These are phyloP conservation scores for Himalopsyche anomala DNA, from an alignment of 2,888 invertebrate species.

Conservation along the genomic window DNA sequence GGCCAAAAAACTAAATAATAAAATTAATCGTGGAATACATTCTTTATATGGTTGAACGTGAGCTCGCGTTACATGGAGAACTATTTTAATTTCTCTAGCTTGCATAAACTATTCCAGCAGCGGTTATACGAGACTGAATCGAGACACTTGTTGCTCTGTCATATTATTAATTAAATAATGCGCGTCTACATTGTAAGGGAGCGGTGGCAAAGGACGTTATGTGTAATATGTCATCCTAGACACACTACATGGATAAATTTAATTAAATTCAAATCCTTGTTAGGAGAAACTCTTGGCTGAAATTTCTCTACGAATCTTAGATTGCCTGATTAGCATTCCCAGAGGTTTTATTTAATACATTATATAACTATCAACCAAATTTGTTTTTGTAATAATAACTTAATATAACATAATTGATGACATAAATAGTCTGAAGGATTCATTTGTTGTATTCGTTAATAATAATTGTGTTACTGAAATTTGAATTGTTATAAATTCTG, in stretches of 20 bases:
- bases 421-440: too few relatives aligned
- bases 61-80: not conserved
- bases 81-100: not conserved
- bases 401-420: too few relatives aligned
- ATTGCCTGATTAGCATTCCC: not conserved
- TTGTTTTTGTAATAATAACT: too few relatives aligned
- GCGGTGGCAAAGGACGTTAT: constrained; percentile 6
- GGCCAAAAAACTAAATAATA: too few relatives aligned
- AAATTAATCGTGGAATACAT: too few relatives aligned
- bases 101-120: not conserved
- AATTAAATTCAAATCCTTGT: constrained; percentile 41
- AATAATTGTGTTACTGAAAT: too few relatives aligned
- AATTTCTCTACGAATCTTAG: not conserved
- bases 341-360: not conserved
- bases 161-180: constrained; percentile 42
- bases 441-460: too few relatives aligned
- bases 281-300: not conserved
- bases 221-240: constrained; percentile 22
- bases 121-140: constrained; percentile 11
- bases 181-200: not conserved
- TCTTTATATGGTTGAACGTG: too few relatives aligned
- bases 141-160: constrained; percentile 25
- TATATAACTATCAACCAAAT: not conserved
- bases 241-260: constrained; percentile 38
- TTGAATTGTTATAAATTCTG: too few relatives aligned